A percentile compares a stretch with the other conserved stretches of the same genome.
phyloP scores from a whole-genome alignment of 2,888 invertebrate genomes.

The Perizoma flavofasciatum region DNA sequence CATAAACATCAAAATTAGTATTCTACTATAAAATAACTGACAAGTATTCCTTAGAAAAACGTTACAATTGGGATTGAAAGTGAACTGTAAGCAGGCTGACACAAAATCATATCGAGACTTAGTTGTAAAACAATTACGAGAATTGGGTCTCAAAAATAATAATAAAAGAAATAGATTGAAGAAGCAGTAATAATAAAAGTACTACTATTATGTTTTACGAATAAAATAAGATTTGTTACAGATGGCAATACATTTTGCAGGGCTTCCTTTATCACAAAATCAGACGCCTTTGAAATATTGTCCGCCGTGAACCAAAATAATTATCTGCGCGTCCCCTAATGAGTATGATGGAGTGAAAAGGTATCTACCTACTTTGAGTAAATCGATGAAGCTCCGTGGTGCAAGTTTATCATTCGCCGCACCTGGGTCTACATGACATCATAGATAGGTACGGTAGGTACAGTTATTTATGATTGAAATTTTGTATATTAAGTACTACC shows the following conservation, averaged over 20 bases:
- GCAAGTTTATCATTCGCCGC: slow-evolving; percentile 37
- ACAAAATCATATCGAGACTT: too few relatives aligned
- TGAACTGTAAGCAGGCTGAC: too few relatives aligned
- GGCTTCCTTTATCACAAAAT: not conserved
- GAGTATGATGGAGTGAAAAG: slow-evolving; percentile 54
- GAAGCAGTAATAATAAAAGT: not conserved
- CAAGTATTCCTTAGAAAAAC: too few relatives aligned
- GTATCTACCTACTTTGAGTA: slow-evolving; percentile 43
- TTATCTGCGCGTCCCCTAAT: slow-evolving; percentile 56
- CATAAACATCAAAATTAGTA: too few relatives aligned
- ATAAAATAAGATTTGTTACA: too few relatives aligned
- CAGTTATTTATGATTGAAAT: slow-evolving; percentile 29
- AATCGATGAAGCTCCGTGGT: slow-evolving; percentile 49
- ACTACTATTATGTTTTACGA: too few relatives aligned
- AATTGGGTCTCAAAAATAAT: too few relatives aligned
- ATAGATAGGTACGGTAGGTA: slow-evolving; percentile 29
- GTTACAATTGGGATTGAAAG: too few relatives aligned
- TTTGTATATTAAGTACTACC: slow-evolving; percentile 1
- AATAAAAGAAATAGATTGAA: not conserved
- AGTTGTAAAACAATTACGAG: too few relatives aligned
- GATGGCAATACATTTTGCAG: not conserved
- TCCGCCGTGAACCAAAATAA: slow-evolving; percentile 58
- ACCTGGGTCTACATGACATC: slow-evolving; percentile 45
- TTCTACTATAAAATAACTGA: too few relatives aligned
- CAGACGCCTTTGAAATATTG: slow-evolving; percentile 59